phyloP scores from a whole-genome alignment of 2,888 invertebrate species.

The Yponomeuta plumbellus region DNA sequence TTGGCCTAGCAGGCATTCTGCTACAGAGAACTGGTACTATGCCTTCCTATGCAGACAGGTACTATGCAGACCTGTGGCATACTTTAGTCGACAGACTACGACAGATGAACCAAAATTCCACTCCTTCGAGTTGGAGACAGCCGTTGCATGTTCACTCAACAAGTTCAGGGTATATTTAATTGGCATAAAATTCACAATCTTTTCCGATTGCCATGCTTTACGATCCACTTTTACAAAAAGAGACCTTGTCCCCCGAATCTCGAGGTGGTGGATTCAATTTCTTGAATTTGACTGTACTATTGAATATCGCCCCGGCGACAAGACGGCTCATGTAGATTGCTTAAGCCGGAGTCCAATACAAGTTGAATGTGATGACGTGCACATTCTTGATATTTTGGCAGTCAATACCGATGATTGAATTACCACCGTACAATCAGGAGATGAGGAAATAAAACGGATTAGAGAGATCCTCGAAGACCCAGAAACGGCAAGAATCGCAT shows the following conservation, averaged over 20 bases:
- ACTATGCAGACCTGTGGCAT: conserved; percentile 25
- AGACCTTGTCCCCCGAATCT: conserved; percentile 25
- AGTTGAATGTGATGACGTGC: no score
- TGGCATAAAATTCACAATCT: conserved; percentile 26
- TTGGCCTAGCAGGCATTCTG: conserved; percentile 15
- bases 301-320: conserved; percentile 20
- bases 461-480: no score
- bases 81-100: neutral
- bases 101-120: conserved; percentile 8
- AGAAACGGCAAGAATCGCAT: no score
- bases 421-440: no score
- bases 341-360: no score
- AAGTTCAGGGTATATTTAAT: conserved; percentile 28
- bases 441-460: no score
- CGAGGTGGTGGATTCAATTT: conserved; percentile 8
- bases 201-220: conserved; percentile 28
- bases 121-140: conserved; percentile 7
- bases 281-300: conserved; percentile 23
- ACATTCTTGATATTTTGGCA: no score
- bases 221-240: conserved; percentile 24
- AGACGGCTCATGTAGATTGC: no score
- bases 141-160: conserved; percentile 24
- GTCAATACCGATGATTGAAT: no score
- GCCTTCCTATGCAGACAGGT: no score
- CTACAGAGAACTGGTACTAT: conserved; percentile 14